Conservation (phyloP, 2,888 invertebrate genomes). For the Eledone cirrhosa region DNA sequence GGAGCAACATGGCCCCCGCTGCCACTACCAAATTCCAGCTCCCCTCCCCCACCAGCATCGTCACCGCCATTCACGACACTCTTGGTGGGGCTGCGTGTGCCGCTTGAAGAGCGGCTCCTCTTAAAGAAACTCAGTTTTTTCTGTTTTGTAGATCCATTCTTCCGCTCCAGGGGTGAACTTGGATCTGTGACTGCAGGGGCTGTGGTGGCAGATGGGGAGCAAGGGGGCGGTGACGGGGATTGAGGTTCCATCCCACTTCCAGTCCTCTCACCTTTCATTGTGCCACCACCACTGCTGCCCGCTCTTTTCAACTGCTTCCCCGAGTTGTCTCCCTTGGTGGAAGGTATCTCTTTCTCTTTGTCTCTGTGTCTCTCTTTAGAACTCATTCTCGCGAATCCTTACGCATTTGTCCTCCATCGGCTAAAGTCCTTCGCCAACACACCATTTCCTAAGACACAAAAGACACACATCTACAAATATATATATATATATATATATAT, state of each 20-base stretch:
- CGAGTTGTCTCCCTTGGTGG: not conserved
- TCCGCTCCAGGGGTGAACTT: not conserved
- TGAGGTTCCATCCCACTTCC: no score
- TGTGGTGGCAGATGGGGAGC: not conserved
- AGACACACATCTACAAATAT: not conserved
- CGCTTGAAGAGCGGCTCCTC: constrained; percentile 5
- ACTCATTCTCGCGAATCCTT: not conserved
- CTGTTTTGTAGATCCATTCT: not conserved
- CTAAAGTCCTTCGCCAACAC: no score
- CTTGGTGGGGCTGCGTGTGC: not conserved
- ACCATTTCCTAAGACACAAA: not conserved
- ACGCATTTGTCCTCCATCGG: not conserved
- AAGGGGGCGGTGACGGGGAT: no score
- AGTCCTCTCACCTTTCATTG: constrained; percentile 1
- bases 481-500: not conserved
- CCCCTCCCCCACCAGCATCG: not conserved
- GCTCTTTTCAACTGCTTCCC: not conserved
- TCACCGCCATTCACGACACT: not conserved
- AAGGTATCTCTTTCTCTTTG: not conserved
- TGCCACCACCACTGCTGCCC: no score
- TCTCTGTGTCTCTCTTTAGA: not conserved
- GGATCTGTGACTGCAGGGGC: not conserved
- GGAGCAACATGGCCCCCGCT: not conserved
- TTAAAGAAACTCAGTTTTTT: constrained; percentile 11
- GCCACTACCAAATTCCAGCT: not conserved